Evolutionary conservation across 1,140 invertebrate genomes (phyloP).

Genomic region (Amyelois transitella): DNA sequence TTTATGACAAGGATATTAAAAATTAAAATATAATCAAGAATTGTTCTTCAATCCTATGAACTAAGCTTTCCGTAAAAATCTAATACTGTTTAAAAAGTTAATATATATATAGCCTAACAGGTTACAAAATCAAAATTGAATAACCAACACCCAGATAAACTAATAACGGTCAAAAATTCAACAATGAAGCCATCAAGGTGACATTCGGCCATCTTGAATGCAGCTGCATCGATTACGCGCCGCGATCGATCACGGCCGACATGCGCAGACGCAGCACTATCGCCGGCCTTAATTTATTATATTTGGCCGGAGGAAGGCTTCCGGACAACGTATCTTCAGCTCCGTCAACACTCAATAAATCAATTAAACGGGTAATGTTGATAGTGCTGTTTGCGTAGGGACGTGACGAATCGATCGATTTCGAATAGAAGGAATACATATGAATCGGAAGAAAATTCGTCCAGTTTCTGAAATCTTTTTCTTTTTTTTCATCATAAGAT

Average conservation of each 20-base stretch:
- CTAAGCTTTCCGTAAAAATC: too few relatives aligned
- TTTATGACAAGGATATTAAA: too few relatives aligned
- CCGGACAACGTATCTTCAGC: constrained; percentile 38
- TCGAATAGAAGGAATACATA: too few relatives aligned
- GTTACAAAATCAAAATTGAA: not conserved
- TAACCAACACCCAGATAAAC: constrained; percentile 10
- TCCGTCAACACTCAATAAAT: constrained; percentile 65
- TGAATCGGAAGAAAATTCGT: too few relatives aligned
- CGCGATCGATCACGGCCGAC: constrained; percentile 47
- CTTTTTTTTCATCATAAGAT: too few relatives aligned
- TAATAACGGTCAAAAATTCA: constrained; percentile 24
- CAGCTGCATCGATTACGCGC: constrained; percentile 40
- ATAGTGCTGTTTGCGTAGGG: constrained; percentile 27
- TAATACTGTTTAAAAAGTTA: too few relatives aligned
- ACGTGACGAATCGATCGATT: constrained; percentile 4
- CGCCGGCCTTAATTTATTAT: constrained; percentile 49
- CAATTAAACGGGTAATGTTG: constrained; percentile 53
- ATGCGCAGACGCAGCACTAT: constrained; percentile 33
- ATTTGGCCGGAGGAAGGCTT: constrained; percentile 42
- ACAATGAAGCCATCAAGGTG: constrained; percentile 53
- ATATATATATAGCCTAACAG: not conserved
- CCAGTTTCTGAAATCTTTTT: too few relatives aligned
- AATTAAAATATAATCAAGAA: too few relatives aligned
- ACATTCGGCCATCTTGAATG: constrained; percentile 49
- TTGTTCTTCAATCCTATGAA: too few relatives aligned